Base-by-base conservation (phyloP, 2,113 vertebrate species). In the Cettia cetti region DNA sequence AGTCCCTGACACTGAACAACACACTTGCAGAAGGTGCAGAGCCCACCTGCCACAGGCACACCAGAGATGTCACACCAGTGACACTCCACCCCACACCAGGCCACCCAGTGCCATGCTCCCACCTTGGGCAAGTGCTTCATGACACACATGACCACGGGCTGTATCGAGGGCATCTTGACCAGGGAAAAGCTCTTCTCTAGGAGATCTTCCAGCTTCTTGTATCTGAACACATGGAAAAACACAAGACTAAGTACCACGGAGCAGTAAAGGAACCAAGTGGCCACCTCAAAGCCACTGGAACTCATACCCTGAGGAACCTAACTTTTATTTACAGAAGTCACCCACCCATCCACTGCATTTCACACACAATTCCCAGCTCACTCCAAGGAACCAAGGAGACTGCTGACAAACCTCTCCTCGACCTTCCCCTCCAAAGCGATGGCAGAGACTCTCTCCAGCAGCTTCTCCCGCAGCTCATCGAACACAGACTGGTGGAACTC, bases 401-500 rank as follows among this genome's bases (percentile, higher is more conserved):
- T 6, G 12, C 14, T 0, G 5, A 96, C 96, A 35, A 26, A 99
- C 99, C 99, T 98, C 94, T 99, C 99, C 23, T 99, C 99, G 0
- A 98, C 98, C 50, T 99, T 99, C 40, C 99, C 99, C 96, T 99
- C 99, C 1, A 96, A 74, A 1, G 99, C 99, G 2, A 99, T 99
- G 69, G 96, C 96, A 0, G 99, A 99, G 10, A 99, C 99, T 35
- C 99, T 98, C 97, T 99, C 99, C 98, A 99, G 98, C 80, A 99
- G 97, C 92, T 99, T 99, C 35, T 99, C 99, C 10, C 99, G 96
- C 24, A 99, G 98, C 97, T 99, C 99, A 6, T 99, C 99, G 8
- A 99, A 99, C 31, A 99, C 99, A 0, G 99, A 99, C 98, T 99
- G 99, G 94, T 99, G 99, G 94, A 99, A 99, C 97, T 99, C 99